A percentile compares a stretch with the other conserved stretches of the same genome.
These are phyloP conservation scores for Falcaria lacertinaria DNA, from an alignment of 2,888 invertebrate species.

Conservation along the genomic window DNA sequence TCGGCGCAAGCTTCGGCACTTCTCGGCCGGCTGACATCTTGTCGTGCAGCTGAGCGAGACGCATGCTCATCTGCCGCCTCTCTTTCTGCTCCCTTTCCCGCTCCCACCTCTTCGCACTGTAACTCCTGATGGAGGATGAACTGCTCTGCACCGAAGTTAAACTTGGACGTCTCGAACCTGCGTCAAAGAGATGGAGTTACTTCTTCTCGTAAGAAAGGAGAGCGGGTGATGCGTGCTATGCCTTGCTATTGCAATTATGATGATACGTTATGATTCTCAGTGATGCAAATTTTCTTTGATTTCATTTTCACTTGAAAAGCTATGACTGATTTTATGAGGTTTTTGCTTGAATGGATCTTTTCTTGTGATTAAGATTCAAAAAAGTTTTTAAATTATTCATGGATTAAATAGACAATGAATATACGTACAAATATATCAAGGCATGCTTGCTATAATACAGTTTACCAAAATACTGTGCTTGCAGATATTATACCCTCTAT, in stretches of 20 bases:
- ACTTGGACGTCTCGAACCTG: constrained; percentile 93
- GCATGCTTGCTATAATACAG: not conserved
- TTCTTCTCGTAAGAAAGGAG: constrained; percentile 9
- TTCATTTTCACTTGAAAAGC: not conserved
- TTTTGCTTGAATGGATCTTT: not conserved
- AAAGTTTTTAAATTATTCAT: not conserved
- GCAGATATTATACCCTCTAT: no score
- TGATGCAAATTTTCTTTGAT: not conserved
- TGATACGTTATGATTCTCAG: not conserved
- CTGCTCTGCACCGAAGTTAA: constrained; percentile 92
- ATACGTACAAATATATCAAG: not conserved
- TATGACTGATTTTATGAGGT: not conserved
- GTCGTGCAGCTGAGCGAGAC: constrained; percentile 84
- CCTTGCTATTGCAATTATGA: not conserved
- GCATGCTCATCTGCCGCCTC: constrained; percentile 87
- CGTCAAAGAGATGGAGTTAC: constrained; percentile 13
- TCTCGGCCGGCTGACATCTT: constrained; percentile 77
- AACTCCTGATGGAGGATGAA: constrained; percentile 89
- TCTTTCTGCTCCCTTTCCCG: constrained; percentile 90
- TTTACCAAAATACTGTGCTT: no score
- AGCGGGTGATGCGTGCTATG: constrained; percentile 5
- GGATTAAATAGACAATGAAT: not conserved
- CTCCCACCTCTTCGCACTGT: constrained; percentile 89
- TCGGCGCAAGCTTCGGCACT: constrained; percentile 76
- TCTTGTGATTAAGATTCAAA: not conserved